A percentile compares a stretch with the other conserved stretches of the same genome.
Evolutionary conservation across 2,113 vertebrate species (phyloP).

Genomic region (Ornithorhynchus anatinus): DNA sequence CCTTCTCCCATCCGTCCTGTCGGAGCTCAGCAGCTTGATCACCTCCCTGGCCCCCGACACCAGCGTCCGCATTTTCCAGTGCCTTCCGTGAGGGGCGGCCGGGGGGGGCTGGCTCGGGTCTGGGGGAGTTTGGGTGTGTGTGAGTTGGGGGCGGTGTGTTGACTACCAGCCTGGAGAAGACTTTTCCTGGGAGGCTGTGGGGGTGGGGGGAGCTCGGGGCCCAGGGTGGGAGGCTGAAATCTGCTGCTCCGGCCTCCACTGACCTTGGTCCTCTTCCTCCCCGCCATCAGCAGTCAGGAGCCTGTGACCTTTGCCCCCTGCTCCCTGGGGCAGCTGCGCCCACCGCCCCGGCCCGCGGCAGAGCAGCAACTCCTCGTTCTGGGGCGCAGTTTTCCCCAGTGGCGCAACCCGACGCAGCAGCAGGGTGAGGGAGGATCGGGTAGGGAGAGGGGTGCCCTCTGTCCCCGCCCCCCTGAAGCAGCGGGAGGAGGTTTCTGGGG

Average conservation of each 20-base stretch:
- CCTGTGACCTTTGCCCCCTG: constrained; percentile 36
- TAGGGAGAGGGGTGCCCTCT: neutral
- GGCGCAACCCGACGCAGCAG: constrained; percentile 91
- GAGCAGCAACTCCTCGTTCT: constrained; percentile 85
- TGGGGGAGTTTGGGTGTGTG: neutral
- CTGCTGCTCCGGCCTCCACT: neutral
- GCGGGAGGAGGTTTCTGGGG: neutral
- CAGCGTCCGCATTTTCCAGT: constrained; percentile 88
- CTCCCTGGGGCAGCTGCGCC: constrained; percentile 67
- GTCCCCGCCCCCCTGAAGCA: neutral
- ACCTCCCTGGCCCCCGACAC: constrained; percentile 90
- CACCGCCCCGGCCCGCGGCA: constrained; percentile 69
- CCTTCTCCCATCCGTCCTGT: constrained; percentile 86
- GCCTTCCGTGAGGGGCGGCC: constrained; percentile 76
- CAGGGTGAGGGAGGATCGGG: constrained; percentile 73
- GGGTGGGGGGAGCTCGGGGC: neutral
- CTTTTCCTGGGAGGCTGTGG: neutral
- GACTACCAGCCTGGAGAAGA: neutral
- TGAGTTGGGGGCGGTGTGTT: no score
- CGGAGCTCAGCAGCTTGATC: constrained; percentile 85
- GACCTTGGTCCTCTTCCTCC: neutral
- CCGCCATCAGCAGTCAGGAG: constrained; percentile 19
- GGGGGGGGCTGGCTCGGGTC: neutral
- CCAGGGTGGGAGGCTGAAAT: neutral
- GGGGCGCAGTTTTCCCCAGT: constrained; percentile 95